Evolutionary conservation across 1,140 invertebrate species (phyloP).

Genomic region (Trichonephila inaurata): DNA sequence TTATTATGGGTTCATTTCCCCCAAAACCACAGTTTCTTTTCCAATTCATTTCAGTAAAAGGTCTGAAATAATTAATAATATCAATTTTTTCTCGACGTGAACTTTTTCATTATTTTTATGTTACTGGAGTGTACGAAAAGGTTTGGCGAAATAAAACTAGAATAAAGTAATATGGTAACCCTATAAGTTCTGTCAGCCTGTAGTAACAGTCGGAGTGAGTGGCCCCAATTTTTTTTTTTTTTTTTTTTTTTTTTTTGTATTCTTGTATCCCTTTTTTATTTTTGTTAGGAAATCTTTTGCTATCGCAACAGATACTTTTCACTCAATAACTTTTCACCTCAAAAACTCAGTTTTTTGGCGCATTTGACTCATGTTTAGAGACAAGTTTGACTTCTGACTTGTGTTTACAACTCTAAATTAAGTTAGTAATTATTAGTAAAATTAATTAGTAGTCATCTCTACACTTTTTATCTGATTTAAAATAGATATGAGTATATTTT

Average conservation of each 20-base stretch:
- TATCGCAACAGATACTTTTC: background rate
- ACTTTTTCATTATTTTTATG: too few species aligned
- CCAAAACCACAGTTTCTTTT: too few species aligned
- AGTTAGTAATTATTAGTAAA: background rate
- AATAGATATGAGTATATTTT: background rate
- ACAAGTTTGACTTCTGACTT: background rate
- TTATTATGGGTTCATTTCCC: too few species aligned
- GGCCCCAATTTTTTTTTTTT: background rate
- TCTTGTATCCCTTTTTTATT: background rate
- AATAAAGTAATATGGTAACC: background rate
- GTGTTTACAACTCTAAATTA: background rate
- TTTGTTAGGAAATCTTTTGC: background rate
- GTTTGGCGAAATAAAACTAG: conserved; percentile 8
- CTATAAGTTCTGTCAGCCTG: background rate
- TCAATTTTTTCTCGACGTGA: too few species aligned
- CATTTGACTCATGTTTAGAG: background rate
- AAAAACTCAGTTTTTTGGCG: background rate
- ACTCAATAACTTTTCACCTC: background rate
- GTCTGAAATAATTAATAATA: too few species aligned
- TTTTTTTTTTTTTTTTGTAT: background rate
- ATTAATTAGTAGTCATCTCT: background rate
- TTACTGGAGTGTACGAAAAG: background rate
- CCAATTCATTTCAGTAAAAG: too few species aligned
- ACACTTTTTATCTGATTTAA: background rate
- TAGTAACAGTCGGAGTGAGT: background rate